A percentile compares a stretch with the other conserved stretches of the same genome.
phyloP scores from a whole-genome alignment of 1,140 invertebrate genomes.

The Pogonomyrmex barbatus region DNA sequence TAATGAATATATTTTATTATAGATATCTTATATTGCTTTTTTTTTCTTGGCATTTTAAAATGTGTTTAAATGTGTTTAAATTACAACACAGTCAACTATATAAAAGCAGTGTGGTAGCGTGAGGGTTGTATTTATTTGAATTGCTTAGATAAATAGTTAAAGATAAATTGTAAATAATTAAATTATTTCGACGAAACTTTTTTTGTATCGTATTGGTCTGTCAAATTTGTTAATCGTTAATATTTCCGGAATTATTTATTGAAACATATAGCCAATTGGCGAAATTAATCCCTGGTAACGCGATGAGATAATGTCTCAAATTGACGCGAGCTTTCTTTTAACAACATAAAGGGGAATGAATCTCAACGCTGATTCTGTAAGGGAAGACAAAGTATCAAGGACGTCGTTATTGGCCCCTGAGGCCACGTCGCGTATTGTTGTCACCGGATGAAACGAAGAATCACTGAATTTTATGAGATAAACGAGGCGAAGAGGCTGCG shows the following conservation, averaged over 20 bases:
- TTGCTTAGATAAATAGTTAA: background rate
- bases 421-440: conserved; percentile 82
- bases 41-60: background rate
- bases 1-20: background rate
- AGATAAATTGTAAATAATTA: background rate
- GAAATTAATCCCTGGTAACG: conserved; percentile 54
- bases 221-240: background rate
- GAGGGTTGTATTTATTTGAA: background rate
- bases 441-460: conserved; percentile 75
- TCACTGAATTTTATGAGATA: conserved; percentile 75
- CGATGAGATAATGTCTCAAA: conserved; percentile 70
- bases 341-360: conserved; percentile 66
- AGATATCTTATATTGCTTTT: background rate
- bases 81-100: background rate
- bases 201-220: background rate
- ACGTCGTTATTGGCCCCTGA: conserved; percentile 83
- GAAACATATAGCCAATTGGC: background rate
- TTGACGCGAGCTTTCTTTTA: conserved; percentile 71
- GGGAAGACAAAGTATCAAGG: conserved; percentile 78
- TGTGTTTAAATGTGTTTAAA: background rate
- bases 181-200: background rate
- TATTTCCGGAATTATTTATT: background rate
- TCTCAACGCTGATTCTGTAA: conserved; percentile 68
- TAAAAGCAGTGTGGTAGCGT: background rate
- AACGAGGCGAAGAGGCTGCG: conserved; percentile 65